Base-by-base conservation (phyloP, 2,113 vertebrate species). In the Nycticebus coucang region DNA sequence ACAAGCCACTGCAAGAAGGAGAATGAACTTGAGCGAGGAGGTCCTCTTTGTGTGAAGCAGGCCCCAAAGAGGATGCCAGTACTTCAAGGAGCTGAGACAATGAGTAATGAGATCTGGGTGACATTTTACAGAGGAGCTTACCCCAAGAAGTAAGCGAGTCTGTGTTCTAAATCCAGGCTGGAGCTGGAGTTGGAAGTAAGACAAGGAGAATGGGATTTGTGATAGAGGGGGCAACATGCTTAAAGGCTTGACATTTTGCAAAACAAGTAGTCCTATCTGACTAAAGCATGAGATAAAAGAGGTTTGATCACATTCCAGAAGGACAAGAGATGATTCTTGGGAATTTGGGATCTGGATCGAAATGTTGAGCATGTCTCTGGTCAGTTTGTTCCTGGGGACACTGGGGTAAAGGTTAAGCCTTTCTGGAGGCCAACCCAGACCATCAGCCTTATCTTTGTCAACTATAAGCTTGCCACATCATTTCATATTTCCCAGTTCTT, bases 271-370 rank as follows among this genome's bases (percentile, higher is more conserved):
- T 95, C 24, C 24, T 57, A 33, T 53, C 4, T 88, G 37, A 91
- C 37, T 82, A 88, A 92, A 93, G 35, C 50, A 92, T 81, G 72
- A 94, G 22, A 28, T 89, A 13, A 94, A 87, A 93, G 45, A 96
- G 35, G 66, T 95, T 28, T 37, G 4, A 77, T 81, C 33, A 75
- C 17, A 87, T 94, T 94, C 37, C 89, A 85, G 71, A 94, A 97
- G 91, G 68, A 92, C 2, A 84, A 69, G 50, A 87, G 35, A 83
- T 79, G 50, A 85, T 81, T 80, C 59, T 85, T 85, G n/a, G 60
- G 35, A 89, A 93, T 41, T 95, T 71, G 50, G 69, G 41, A 55
- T 91, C 80, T 97, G 30, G 64, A 62, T 83, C 5, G 68, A 94
- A 60, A 64, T 62, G 35, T 57, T 95, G 55, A 87, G 12, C 30